Evolutionary conservation across 2,113 vertebrate species (phyloP).

Genomic region (Nibea coibor): DNA sequence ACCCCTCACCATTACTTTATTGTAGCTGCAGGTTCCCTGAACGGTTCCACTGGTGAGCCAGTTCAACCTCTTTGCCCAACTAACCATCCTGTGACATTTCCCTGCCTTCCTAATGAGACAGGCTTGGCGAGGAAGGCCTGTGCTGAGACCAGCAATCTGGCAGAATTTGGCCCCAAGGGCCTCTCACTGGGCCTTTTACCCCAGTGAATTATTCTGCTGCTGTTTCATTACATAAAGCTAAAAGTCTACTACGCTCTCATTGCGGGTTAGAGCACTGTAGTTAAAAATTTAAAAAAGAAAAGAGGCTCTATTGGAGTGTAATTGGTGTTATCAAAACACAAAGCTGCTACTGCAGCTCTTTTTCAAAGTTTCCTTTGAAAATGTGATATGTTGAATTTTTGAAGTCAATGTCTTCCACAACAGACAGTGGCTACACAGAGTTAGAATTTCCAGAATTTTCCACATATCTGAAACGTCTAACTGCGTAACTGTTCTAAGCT

Average conservation of each 20-base stretch:
- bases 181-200: conserved; percentile 62
- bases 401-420: conserved; percentile 10
- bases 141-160: conserved; percentile 76
- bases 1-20: conserved; percentile 37
- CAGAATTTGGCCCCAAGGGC: conserved; percentile 70
- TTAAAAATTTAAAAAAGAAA: conserved; percentile 37
- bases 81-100: conserved; percentile 67
- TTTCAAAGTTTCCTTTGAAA: conserved; percentile 8
- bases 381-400: not conserved
- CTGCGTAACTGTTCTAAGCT: not conserved
- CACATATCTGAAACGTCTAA: conserved; percentile 12
- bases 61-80: conserved; percentile 67
- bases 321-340: conserved; percentile 4
- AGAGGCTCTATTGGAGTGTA: not conserved
- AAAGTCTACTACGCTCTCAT: conserved; percentile 38
- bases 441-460: not conserved
- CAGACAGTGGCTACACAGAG: not conserved
- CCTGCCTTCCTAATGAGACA: conserved; percentile 79
- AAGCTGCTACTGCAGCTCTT: not conserved
- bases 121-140: conserved; percentile 53
- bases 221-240: conserved; percentile 69
- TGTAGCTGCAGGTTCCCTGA: conserved; percentile 43
- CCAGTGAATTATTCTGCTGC: conserved; percentile 66
- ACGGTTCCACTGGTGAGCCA: conserved; percentile 43
- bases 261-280: conserved; percentile 14